Evolutionary conservation across 1,140 invertebrate species (phyloP).

Genomic region (Drosophila nebulosa): DNA sequence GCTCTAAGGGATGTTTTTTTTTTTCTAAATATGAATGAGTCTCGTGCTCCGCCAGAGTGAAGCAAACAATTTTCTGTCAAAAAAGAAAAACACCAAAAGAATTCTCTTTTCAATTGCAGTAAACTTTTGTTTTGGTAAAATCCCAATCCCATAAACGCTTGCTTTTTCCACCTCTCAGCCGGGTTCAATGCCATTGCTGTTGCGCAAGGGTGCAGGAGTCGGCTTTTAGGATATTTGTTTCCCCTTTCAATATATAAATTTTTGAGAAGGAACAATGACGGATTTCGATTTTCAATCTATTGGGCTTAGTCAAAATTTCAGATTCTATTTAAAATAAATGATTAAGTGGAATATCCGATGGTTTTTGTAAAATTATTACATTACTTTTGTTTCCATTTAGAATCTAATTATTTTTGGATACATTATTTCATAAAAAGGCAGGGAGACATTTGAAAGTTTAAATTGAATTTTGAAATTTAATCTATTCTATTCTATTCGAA

Average conservation of each 20-base stretch:
- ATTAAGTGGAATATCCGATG: too few relatives aligned
- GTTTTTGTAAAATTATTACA: too few relatives aligned
- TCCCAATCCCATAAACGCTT: neutral
- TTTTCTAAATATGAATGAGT: conserved; percentile 15
- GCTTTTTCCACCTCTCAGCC: neutral
- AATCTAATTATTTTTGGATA: too few relatives aligned
- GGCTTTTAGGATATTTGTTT: neutral
- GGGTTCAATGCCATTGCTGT: conserved; percentile 33
- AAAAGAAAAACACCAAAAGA: neutral
- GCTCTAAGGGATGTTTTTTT: conserved; percentile 48
- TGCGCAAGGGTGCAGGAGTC: conserved; percentile 2
- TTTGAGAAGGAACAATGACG: neutral
- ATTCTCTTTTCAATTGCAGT: neutral
- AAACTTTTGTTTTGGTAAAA: neutral
- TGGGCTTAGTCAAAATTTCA: too few relatives aligned
- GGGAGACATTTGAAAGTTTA: too few relatives aligned
- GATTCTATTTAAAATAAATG: too few relatives aligned
- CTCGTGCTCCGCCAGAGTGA: neutral
- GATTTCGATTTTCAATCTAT: neutral
- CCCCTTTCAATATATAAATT: neutral
- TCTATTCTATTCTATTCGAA: too few relatives aligned
- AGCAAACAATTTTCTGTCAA: neutral
- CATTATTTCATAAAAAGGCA: too few relatives aligned
- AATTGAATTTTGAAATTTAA: too few relatives aligned
- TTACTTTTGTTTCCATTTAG: too few relatives aligned